phyloP scores from a whole-genome alignment of 1,140 invertebrate species.

The Temnothorax nylanderi region DNA sequence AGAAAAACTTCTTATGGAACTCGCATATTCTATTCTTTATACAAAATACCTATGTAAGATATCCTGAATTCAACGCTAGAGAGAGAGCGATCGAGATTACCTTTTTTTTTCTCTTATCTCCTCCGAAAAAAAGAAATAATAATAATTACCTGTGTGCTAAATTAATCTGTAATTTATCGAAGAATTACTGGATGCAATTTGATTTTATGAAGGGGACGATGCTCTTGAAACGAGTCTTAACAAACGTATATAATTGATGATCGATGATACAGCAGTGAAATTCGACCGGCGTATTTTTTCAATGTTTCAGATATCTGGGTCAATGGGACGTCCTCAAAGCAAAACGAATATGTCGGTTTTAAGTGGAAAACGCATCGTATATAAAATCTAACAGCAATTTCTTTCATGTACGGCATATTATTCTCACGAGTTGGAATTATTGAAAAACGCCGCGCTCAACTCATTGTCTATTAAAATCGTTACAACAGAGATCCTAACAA shows the following conservation, averaged over 20 bases:
- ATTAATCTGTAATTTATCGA: constrained; percentile 14
- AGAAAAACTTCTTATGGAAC: constrained; percentile 20
- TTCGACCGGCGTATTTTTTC: neutral
- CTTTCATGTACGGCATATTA: neutral
- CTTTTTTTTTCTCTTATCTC: constrained; percentile 9
- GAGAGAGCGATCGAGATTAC: constrained; percentile 38
- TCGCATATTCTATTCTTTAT: constrained; percentile 27
- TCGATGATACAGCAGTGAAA: neutral
- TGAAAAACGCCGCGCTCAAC: neutral
- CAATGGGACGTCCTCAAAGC: neutral
- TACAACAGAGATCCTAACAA: neutral
- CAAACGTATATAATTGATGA: constrained; percentile 26
- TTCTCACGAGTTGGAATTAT: neutral
- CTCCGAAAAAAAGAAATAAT: neutral
- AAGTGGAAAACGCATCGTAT: constrained; percentile 3
- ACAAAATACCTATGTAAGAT: constrained; percentile 19
- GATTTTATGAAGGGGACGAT: neutral
- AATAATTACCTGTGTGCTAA: neutral
- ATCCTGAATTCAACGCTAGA: constrained; percentile 29
- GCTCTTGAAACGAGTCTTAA: neutral
- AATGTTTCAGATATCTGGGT: neutral
- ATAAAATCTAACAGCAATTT: constrained; percentile 22
- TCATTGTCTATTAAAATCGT: constrained; percentile 26
- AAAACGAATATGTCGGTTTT: neutral
- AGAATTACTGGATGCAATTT: neutral